Evolutionary conservation across 2,113 vertebrate species (phyloP).

Genomic region (Cyprinodon brontotheroides): DNA sequence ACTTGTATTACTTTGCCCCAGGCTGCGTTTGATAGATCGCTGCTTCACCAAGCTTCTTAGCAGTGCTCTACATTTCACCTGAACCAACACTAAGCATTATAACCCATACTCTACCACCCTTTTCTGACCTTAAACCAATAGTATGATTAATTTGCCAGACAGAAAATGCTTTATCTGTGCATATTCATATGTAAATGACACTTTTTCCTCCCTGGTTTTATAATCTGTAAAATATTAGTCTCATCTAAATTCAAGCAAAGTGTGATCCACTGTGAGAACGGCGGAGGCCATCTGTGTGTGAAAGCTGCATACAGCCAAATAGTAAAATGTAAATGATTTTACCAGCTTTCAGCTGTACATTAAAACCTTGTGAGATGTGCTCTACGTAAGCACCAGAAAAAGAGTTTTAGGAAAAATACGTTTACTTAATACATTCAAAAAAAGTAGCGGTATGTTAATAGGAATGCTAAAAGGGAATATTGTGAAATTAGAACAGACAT

Average conservation of each 20-base stretch:
- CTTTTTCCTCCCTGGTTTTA: not conserved
- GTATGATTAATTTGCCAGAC: not conserved
- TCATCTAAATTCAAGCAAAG: not conserved
- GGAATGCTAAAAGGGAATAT: too few species aligned
- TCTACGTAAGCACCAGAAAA: too few species aligned
- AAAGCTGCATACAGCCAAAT: not conserved
- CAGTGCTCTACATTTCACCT: conserved; percentile 7
- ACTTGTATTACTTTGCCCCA: conserved; percentile 47
- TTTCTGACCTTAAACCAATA: conserved; percentile 1
- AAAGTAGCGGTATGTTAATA: too few species aligned
- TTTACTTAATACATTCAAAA: too few species aligned
- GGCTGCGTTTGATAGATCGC: conserved; percentile 39
- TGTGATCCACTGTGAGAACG: not conserved
- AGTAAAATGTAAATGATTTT: not conserved
- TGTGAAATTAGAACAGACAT: too few species aligned
- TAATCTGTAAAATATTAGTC: not conserved
- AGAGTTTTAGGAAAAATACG: too few species aligned
- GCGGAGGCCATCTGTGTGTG: not conserved
- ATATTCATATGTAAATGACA: not conserved
- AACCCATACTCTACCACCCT: not conserved
- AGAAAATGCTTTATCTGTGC: not conserved
- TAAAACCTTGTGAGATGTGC: not conserved
- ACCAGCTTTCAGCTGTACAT: not conserved
- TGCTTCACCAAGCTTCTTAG: conserved; percentile 23
- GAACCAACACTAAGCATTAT: conserved; percentile 12